Evolutionary conservation across 2,113 vertebrate species (phyloP), one percentile per base, ranked within the genome.

Genomic region (Acanthochromis polyacanthus): DNA sequence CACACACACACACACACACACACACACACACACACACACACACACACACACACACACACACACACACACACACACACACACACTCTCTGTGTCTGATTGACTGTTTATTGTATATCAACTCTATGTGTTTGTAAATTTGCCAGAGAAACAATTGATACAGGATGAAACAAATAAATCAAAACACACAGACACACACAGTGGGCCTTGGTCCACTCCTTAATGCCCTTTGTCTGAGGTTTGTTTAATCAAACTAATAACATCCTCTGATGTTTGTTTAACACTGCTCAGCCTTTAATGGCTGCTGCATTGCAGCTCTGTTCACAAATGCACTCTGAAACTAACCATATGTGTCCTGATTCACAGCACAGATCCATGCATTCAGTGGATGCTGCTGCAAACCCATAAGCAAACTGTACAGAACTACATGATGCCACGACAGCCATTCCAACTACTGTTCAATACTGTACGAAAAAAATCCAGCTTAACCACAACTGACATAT

Each of bases 231-330:
- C 59, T 78, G 51, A 71, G 78, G 66, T 69, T 86, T 87, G 87
- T 92, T 92, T 90, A 84, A 78, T 85, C 55, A 62, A 64, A 75
- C 65, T 77, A 87, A 87, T 79, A 91, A 89, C 90, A 86, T 89
- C 85, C 84, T 85, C 65, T 85, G 82, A 82, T 88, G 84, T 82
- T 89, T 88, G 84, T 90, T 87, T 78, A 90, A 88, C 58, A 78
- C 58, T 52, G 75, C 43, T 85, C 79, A 64, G 88, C 64, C 66
- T 79, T 72, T 85, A 80, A 89, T 85, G 80, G 79, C 81, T 75
- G 53, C 80, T 79, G 78, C 74, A 62, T 78, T 76, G 52, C 57
- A 66, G 52, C 48, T 5, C 56, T n/a, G 78, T 28, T 69, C 53
- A 36, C 63, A 81, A 85, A 84, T 62, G 45, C 65, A 57, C 71